Percentiles rank a stretch among this genome's conserved stretches.
These are phyloP conservation scores for Gasterosteus nipponicus DNA, from an alignment of 2,113 vertebrate species.

Conservation along the genomic window DNA sequence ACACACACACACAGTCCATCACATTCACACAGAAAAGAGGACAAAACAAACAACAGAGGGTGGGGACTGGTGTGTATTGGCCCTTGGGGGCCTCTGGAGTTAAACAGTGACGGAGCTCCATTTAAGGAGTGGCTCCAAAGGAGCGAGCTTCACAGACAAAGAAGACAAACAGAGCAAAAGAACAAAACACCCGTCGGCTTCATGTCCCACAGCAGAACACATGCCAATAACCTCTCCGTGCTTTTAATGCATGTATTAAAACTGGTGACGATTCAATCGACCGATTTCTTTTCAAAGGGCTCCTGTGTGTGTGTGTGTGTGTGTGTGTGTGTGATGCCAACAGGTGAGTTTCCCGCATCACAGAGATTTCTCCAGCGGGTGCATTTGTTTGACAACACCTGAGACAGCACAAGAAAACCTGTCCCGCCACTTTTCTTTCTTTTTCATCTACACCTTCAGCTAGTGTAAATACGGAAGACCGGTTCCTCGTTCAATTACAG, in stretches of 20 bases:
- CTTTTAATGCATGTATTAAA: background rate
- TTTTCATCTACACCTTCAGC: slow-evolving; percentile 35
- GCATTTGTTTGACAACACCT: slow-evolving; percentile 66
- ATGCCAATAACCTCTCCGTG: too few relatives aligned
- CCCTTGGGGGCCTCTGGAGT: slow-evolving; percentile 66
- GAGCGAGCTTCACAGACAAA: slow-evolving; percentile 58
- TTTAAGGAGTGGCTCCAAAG: slow-evolving; percentile 72
- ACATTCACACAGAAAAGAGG: slow-evolving; percentile 73
- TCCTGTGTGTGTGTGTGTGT: background rate
- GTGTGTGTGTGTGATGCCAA: background rate
- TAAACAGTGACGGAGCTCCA: slow-evolving; percentile 62
- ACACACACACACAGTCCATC: slow-evolving; percentile 29
- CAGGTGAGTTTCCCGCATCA: slow-evolving; percentile 27
- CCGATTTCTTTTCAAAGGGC: background rate
- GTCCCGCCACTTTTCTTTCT: slow-evolving; percentile 57
- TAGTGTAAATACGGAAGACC: slow-evolving; percentile 47
- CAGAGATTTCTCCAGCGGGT: slow-evolving; percentile 20
- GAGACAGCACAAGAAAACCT: slow-evolving; percentile 69
- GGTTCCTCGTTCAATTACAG: slow-evolving; percentile 53
- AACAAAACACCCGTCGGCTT: slow-evolving; percentile 31
- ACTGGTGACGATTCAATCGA: background rate
- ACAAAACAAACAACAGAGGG: slow-evolving; percentile 78
- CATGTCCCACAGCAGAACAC: background rate
- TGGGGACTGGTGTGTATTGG: slow-evolving; percentile 59
- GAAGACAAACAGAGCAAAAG: slow-evolving; percentile 60